These are phyloP conservation scores for Bradysia coprophila DNA, from an alignment of 1,140 invertebrate genomes.

Conservation along the genomic window DNA sequence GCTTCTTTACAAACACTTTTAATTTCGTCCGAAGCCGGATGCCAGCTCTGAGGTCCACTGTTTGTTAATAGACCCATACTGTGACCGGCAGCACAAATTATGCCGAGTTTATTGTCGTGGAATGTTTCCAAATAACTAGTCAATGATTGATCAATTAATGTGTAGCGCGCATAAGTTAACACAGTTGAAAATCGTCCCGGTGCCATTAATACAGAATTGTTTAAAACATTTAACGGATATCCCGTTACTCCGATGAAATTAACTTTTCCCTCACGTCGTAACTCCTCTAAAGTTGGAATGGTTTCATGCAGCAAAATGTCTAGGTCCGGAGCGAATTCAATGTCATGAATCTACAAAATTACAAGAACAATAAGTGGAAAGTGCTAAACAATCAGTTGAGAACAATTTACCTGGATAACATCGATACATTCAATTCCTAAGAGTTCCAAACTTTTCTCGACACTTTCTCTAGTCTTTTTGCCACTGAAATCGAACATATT, in stretches of 20 bases:
- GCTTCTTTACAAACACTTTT: conserved; percentile 43
- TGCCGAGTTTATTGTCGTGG: conserved; percentile 48
- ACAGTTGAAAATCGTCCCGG: conserved; percentile 38
- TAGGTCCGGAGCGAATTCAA: conserved; percentile 67
- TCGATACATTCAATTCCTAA: conserved; percentile 73
- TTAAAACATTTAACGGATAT: conserved; percentile 60
- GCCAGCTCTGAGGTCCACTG: conserved; percentile 59
- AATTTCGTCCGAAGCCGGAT: conserved; percentile 50
- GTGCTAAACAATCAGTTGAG: too few relatives aligned
- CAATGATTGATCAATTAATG: conserved; percentile 60
- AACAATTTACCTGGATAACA: conserved; percentile 56
- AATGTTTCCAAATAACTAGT: conserved; percentile 55
- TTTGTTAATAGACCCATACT: conserved; percentile 68
- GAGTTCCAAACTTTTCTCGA: conserved; percentile 57
- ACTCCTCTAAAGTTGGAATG: conserved; percentile 54
- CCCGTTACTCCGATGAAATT: conserved; percentile 73
- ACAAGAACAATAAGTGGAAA: too few relatives aligned
- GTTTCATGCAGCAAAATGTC: conserved; percentile 72
- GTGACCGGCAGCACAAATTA: conserved; percentile 65
- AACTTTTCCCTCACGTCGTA: conserved; percentile 58
- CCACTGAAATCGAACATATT: conserved; percentile 78
- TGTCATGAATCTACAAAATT: conserved; percentile 67
- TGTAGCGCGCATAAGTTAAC: conserved; percentile 60
- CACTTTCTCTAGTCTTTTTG: conserved; percentile 47
- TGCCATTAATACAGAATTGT: conserved; percentile 44